phyloP scores from a whole-genome alignment of 2,113 vertebrate genomes.

The Petrocephalus microphthalmus region DNA sequence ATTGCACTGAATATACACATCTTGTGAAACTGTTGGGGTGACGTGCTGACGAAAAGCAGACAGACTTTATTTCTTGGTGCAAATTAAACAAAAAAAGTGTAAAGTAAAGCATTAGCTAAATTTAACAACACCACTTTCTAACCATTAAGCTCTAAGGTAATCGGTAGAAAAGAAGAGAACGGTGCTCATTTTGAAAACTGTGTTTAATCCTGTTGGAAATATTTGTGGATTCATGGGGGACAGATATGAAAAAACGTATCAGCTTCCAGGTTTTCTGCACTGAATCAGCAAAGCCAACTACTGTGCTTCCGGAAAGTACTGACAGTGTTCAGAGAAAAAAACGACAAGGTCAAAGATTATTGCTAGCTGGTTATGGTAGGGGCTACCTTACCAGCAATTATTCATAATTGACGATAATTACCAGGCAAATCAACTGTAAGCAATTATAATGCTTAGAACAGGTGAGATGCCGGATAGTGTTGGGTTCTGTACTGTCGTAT shows the following conservation, averaged over 20 bases:
- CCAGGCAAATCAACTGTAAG: background rate
- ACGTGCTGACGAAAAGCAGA: background rate
- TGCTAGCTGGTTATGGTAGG: background rate
- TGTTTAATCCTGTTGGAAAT: slow-evolving; percentile 30
- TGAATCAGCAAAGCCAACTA: background rate
- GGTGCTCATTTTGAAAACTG: slow-evolving; percentile 22
- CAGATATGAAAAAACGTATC: background rate
- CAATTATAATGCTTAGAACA: background rate
- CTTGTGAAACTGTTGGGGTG: background rate
- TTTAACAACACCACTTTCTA: background rate
- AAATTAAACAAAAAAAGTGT: background rate
- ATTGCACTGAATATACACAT: background rate
- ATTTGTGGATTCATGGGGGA: slow-evolving; percentile 27
- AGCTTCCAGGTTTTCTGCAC: background rate
- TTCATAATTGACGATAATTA: background rate
- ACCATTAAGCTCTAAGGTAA: background rate
- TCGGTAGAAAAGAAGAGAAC: background rate
- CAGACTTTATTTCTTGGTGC: background rate
- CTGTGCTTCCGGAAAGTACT: background rate
- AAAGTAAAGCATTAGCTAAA: background rate
- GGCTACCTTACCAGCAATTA: background rate
- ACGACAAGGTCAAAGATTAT: background rate
- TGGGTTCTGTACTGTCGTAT: background rate
- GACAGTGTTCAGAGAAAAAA: background rate
- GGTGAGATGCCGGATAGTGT: background rate